phyloP scores from a whole-genome alignment of 2,797 vertebrate species.

The Scarus forsteni region DNA sequence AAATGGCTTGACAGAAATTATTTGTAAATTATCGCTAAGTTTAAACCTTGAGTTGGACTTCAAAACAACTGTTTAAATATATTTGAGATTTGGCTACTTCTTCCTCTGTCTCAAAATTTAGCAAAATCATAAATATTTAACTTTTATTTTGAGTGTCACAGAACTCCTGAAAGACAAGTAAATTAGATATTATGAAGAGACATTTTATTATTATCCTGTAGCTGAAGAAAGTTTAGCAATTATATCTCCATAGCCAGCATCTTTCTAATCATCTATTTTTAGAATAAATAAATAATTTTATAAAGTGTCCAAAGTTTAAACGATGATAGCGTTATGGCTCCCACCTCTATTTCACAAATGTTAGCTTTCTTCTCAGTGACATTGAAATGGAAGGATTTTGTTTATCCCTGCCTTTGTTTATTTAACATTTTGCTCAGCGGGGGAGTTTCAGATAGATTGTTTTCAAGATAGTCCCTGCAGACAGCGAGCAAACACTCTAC shows the following conservation, averaged over 20 bases:
- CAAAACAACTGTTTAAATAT: too few species aligned
- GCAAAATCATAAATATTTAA: too few species aligned
- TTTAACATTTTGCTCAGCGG: slow-evolving; percentile 89
- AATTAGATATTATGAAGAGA: not conserved
- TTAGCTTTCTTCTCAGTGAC: slow-evolving; percentile 87
- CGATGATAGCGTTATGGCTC: slow-evolving; percentile 62
- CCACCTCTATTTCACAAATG: slow-evolving; percentile 78
- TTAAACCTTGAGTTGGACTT: too few species aligned
- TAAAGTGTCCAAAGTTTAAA: slow-evolving; percentile 80
- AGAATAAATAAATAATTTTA: slow-evolving; percentile 55
- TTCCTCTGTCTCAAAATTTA: too few species aligned
- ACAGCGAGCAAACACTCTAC: slow-evolving; percentile 89
- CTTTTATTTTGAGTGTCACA: too few species aligned
- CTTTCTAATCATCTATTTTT: slow-evolving; percentile 70
- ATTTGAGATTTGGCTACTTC: not conserved
- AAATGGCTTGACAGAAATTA: too few species aligned
- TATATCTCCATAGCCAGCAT: slow-evolving; percentile 25
- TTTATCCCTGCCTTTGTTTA: slow-evolving; percentile 89
- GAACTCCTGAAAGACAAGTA: slow-evolving; percentile 2
- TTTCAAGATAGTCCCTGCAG: slow-evolving; percentile 89
- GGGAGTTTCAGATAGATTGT: slow-evolving; percentile 89
- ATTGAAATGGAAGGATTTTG: slow-evolving; percentile 90
- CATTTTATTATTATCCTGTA: not conserved
- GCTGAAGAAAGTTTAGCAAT: slow-evolving; percentile 11
- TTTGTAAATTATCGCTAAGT: too few species aligned